Evolutionary conservation across 2,113 vertebrate species (phyloP), one percentile per base, ranked within the genome.

Genomic region (Archocentrus centrarchus): DNA sequence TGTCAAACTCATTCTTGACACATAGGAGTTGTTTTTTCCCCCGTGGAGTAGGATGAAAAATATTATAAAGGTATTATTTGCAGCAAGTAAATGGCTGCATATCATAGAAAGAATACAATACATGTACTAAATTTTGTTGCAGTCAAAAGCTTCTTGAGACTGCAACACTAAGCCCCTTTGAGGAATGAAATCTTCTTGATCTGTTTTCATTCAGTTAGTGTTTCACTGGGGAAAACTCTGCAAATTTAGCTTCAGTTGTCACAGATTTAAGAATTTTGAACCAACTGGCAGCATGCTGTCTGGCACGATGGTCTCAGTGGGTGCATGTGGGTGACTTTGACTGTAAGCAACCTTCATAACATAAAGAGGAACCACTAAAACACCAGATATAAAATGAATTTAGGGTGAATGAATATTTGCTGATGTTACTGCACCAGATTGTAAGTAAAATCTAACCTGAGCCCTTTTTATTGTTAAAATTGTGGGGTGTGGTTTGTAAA

Each of bases 101-200:
- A 24, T 80, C 53, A 61, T 59, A 77, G 58, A 59, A 75, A 27
- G 44, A 89, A 68, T 9, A 80, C 24, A 14, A 11, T 53, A 79
- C 55, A 88, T 11, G 58, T 18, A 15, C 7, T 3, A 80, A 84
- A 82, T 75, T 80, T 75, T 83, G 75, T 79, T 87, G 82, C 75
- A 68, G 84, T 87, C 60, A 86, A 83, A 85, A 22, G 44, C 70
- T 79, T 79, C 44, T 88, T 41, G 15, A 78, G 83, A 79, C 82
- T 80, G 62, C 75, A 84, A 84, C 75, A 27, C 47, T n/a, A 83
- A 81, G 58, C 77, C 80, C 84, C 61, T n/a, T 83, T 77, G 91
- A 92, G 89, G 79, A 44, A 76, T 82, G 88, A 57, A 86, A 57
- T 84, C 66, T 83, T 80, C 85, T 91, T 89, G 61, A 89, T 93